Conservation (phyloP, 2,888 invertebrate genomes). For the Oscheius sp. region DNA sequence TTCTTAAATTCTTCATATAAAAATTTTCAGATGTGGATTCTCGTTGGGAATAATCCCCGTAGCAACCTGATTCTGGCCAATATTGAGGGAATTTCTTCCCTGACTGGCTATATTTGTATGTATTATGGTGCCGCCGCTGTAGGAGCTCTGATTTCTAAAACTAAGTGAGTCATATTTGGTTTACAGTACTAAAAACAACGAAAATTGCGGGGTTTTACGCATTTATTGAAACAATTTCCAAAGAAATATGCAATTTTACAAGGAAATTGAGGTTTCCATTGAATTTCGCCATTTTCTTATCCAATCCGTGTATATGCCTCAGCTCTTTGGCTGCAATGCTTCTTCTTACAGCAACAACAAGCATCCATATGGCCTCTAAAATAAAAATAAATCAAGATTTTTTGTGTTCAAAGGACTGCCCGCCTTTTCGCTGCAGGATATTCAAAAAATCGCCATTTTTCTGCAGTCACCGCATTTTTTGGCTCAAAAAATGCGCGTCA, state of each 20-base stretch:
- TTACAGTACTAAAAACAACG: neutral
- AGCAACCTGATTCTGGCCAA: slow-evolving; percentile 82
- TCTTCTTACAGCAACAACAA: too few relatives aligned
- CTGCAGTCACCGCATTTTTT: too few relatives aligned
- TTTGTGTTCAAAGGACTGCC: too few relatives aligned
- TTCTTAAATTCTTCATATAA: neutral
- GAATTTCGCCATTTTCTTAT: neutral
- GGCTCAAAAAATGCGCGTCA: too few relatives aligned
- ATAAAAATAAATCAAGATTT: neutral
- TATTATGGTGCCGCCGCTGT: slow-evolving; percentile 80
- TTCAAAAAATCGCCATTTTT: too few relatives aligned
- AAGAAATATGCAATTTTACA: neutral
- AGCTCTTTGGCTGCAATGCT: too few relatives aligned
- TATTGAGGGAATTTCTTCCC: slow-evolving; percentile 88
- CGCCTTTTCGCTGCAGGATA: too few relatives aligned
- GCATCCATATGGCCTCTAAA: too few relatives aligned
- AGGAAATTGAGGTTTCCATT: neutral
- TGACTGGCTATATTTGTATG: slow-evolving; percentile 86
- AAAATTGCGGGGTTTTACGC: neutral
- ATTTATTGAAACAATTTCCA: too few relatives aligned
- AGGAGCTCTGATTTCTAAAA: slow-evolving; percentile 49
- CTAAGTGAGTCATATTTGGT: slow-evolving; percentile 37
- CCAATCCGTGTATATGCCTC: too few relatives aligned
- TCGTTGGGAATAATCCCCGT: slow-evolving; percentile 46
- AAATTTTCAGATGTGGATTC: slow-evolving; percentile 47